phyloP scores from a whole-genome alignment of 1,140 invertebrate genomes.

The Platyscapa corneri region DNA sequence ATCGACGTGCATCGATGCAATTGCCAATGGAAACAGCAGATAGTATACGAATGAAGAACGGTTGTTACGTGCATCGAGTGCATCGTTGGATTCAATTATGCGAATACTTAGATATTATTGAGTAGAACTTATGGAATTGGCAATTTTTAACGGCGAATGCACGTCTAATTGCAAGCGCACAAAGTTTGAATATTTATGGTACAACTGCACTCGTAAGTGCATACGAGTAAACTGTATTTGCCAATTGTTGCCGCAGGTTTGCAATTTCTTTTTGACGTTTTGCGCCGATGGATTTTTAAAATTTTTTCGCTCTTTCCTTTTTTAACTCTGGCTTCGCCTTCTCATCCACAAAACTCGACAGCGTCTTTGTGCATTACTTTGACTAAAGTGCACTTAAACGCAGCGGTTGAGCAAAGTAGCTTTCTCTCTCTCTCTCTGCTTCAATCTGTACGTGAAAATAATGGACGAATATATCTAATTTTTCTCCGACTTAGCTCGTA shows the following conservation, averaged over 20 bases:
- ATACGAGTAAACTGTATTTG: no score
- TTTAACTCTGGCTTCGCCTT: not conserved
- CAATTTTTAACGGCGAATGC: no score
- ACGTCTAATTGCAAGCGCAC: no score
- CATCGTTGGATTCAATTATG: no score
- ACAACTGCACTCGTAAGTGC: no score
- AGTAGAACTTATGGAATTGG: no score
- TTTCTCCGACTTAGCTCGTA: conserved; percentile 27
- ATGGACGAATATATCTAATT: conserved; percentile 37
- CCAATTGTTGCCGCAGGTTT: not conserved
- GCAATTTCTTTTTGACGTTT: not conserved
- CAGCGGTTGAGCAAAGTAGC: conserved; percentile 42
- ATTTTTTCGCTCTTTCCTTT: not conserved
- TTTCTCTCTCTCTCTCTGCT: not conserved
- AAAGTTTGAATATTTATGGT: no score
- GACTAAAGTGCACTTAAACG: conserved; percentile 55
- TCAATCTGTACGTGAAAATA: conserved; percentile 4
- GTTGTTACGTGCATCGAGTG: no score
- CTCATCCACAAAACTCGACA: conserved; percentile 19
- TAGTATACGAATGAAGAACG: no score
- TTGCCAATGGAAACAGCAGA: no score
- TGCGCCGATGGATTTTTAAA: not conserved
- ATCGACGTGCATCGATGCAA: no score
- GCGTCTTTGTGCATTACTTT: conserved; percentile 49
- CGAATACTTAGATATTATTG: no score